Evolutionary conservation across 2,888 invertebrate genomes (phyloP).

Genomic region (Acanthopleura granulata): DNA sequence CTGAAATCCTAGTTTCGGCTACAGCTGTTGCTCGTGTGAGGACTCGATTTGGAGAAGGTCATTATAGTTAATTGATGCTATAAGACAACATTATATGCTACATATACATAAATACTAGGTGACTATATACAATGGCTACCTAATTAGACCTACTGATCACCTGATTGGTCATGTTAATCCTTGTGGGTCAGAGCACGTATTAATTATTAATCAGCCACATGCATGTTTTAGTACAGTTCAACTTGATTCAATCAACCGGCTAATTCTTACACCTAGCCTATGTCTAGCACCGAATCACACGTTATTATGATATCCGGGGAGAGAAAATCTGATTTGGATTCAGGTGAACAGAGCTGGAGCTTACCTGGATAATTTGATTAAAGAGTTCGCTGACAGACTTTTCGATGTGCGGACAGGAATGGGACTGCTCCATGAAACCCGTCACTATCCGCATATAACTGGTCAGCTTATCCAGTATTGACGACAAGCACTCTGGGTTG

Average conservation of each 20-base stretch:
- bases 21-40: too few species aligned
- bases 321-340: too few species aligned
- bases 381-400: conserved; percentile 57
- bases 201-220: too few species aligned
- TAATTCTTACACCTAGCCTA: not conserved
- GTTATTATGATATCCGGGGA: not conserved
- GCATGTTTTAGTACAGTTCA: not conserved
- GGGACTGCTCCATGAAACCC: conserved; percentile 69
- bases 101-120: too few species aligned
- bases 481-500: conserved; percentile 75
- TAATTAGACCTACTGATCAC: too few species aligned
- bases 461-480: conserved; percentile 72
- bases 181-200: too few species aligned
- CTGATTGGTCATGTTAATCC: too few species aligned
- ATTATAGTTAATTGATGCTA: too few species aligned
- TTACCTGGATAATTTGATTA: conserved; percentile 59
- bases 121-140: too few species aligned
- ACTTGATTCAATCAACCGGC: not conserved
- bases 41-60: too few species aligned
- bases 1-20: too few species aligned
- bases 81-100: too few species aligned
- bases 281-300: not conserved
- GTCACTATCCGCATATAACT: conserved; percentile 68
- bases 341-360: not conserved
- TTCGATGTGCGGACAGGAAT: conserved; percentile 47